Evolutionary conservation across 2,797 vertebrate species (phyloP).

Genomic region (Leucoraja ocellata): DNA sequence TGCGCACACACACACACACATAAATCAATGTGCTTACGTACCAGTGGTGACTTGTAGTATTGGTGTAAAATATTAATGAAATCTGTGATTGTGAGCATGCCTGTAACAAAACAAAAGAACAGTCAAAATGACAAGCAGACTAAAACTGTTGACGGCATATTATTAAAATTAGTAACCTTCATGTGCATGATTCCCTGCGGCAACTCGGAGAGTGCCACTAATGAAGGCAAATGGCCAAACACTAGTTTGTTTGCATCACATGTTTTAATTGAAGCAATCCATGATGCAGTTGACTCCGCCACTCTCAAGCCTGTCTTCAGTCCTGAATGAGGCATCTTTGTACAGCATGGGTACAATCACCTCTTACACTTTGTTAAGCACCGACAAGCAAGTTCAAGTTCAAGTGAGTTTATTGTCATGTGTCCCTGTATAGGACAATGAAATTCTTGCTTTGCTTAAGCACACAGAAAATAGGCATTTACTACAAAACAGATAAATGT

Average conservation of each 20-base stretch:
- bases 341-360: neutral
- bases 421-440: no score
- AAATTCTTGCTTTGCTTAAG: no score
- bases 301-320: neutral
- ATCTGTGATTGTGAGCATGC: slow-evolving; percentile 97
- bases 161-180: neutral
- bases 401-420: no score
- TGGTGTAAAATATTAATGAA: slow-evolving; percentile 97
- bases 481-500: no score
- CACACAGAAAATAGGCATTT: no score
- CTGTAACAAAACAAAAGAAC: slow-evolving; percentile 53
- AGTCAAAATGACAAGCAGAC: neutral
- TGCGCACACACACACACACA: neutral
- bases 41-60: slow-evolving; percentile 96
- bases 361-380: no score
- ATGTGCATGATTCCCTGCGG: neutral
- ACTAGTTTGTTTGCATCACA: neutral
- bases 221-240: neutral
- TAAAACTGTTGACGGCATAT: neutral
- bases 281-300: neutral
- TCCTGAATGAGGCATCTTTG: neutral
- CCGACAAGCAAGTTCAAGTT: neutral
- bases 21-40: slow-evolving; percentile 52
- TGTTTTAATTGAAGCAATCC: neutral
- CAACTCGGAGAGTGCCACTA: no score